A percentile compares a stretch with the other conserved stretches of the same genome.
Conservation (phyloP, 2,797 vertebrate genomes). For the Acrossocheilus wenchowensis region DNA sequence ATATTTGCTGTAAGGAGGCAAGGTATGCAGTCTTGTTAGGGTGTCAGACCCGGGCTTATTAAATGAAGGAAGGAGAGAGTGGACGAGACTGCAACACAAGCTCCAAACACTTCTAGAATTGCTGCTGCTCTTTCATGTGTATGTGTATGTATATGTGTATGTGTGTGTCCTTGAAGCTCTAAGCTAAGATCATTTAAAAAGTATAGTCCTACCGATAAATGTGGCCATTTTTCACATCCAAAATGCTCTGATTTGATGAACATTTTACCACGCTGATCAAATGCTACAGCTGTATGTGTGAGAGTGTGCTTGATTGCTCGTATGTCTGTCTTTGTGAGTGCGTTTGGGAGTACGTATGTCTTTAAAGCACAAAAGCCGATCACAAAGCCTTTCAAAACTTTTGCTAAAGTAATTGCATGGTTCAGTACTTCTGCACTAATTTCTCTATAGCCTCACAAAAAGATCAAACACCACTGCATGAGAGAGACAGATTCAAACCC, state of each 20-base stretch:
- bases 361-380: conserved; percentile 48
- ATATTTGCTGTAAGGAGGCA: conserved; percentile 32
- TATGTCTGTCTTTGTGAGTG: conserved; percentile 17
- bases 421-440: conserved; percentile 50
- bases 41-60: conserved; percentile 50
- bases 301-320: background rate
- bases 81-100: conserved; percentile 10
- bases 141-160: background rate
- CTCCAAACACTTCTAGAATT: background rate
- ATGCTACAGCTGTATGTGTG: conserved; percentile 10
- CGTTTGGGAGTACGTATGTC: conserved; percentile 31
- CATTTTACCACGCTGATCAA: background rate
- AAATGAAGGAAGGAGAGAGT: conserved; percentile 13
- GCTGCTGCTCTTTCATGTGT: conserved; percentile 3
- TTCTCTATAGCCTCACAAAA: conserved; percentile 43
- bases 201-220: conserved; percentile 2
- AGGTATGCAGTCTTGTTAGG: conserved; percentile 43
- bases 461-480: conserved; percentile 41
- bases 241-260: conserved; percentile 23
- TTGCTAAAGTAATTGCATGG: conserved; percentile 47
- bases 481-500: conserved; percentile 52
- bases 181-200: background rate
- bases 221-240: background rate
- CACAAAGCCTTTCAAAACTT: conserved; percentile 55
- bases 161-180: background rate